phyloP scores from a whole-genome alignment of 2,888 invertebrate genomes.

The Empis stercorea region DNA sequence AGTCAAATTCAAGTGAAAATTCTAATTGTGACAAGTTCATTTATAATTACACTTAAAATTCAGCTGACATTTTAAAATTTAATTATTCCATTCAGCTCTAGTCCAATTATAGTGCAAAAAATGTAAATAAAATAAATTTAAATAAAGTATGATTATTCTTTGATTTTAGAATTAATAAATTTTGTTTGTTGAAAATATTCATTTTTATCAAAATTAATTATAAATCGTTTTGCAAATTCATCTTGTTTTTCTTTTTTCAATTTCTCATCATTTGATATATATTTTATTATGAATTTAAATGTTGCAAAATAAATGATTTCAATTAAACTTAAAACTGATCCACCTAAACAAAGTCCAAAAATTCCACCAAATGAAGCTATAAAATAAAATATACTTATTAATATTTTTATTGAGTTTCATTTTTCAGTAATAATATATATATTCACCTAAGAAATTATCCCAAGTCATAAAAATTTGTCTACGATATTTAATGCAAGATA shows the following conservation, averaged over 20 bases:
- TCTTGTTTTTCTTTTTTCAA: background rate
- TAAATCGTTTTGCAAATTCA: background rate
- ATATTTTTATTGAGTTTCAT: no score
- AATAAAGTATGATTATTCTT: no score
- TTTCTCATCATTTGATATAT: no score
- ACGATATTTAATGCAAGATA: slow-evolving; percentile 42
- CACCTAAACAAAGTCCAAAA: slow-evolving; percentile 48
- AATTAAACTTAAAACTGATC: slow-evolving; percentile 46
- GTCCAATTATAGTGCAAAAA: no score
- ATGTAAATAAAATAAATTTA: no score
- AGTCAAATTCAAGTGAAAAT: no score
- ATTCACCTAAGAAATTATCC: slow-evolving; percentile 45
- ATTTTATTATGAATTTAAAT: slow-evolving; percentile 7
- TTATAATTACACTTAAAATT: no score
- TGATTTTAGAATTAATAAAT: background rate
- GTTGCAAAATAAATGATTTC: slow-evolving; percentile 39
- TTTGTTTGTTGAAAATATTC: slow-evolving; percentile 2
- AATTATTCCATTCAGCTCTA: no score
- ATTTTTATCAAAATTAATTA: no score
- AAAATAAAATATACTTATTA: slow-evolving; percentile 14
- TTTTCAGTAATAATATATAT: no score
- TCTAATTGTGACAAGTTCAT: no score
- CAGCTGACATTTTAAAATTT: no score
- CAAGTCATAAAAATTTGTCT: slow-evolving; percentile 41
- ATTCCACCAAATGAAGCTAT: slow-evolving; percentile 49